Base-by-base conservation (phyloP, 2,797 vertebrate species). In the Lepilemur ruficaudatus region DNA sequence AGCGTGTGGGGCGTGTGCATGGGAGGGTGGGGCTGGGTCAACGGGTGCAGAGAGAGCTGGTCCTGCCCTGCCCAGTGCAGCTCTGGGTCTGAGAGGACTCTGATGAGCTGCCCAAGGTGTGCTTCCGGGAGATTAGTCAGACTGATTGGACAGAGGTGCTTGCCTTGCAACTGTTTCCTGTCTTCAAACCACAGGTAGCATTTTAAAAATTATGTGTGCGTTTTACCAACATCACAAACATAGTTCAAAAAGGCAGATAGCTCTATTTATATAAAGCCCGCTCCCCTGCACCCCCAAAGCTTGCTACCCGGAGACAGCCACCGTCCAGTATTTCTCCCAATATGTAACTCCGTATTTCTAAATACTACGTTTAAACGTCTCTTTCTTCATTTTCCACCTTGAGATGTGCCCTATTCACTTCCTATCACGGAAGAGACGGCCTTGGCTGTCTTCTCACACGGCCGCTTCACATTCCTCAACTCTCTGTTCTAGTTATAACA, bases 91-190 rank as follows among this genome's bases (percentile, higher is more conserved):
- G 2, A 63, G 41, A 80, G 43, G 69, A 50, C 25, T 82, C 70
- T n/a, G 30, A 70, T 7, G 35, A 84, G 32, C 59, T 52, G 38
- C 48, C 12, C 55, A 23, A 75, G 35, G 35, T 67, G 78, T n/a
- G 63, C 67, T 73, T 35, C 70, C 28, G 55, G n/a, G 43, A 41
- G 17, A 46, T 96, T 91, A 95, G 67, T 87, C 86, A 96, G 50
- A 48, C 52, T 3, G 41, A 79, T 22, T 43, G 32, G 41, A 79
- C 14, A 30, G 59, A 72, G 30, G n/a, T 0, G 0, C 17, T 3
- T 84, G 63, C 69, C 32, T 85, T 65, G 3, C 5, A 17, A 76
- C 32, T 59, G 57, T n/a, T 57, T 17, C 59, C 46, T 57, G 32
- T 38, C 41, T 86, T 63, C 22, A 20, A 43, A 52, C 73, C 52